A percentile compares a stretch with the other conserved stretches of the same genome.
Evolutionary conservation across 2,113 vertebrate species (phyloP).

Genomic region (Columba livia): DNA sequence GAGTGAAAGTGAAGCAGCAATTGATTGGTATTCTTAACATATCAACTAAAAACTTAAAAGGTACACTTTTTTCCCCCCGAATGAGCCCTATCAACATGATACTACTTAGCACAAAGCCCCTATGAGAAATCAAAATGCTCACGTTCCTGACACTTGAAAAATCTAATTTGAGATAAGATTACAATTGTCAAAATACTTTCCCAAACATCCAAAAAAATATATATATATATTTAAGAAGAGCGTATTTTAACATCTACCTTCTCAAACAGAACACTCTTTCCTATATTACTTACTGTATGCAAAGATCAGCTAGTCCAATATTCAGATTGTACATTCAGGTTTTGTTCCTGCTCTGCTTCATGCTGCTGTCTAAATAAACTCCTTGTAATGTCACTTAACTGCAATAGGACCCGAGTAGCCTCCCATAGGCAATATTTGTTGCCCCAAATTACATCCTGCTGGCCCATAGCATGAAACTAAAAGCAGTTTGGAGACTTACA

Average conservation of each 20-base stretch:
- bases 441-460: not conserved
- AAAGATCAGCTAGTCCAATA: not conserved
- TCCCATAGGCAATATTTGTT: not conserved
- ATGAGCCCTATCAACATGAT: not conserved
- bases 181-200: conserved; percentile 38
- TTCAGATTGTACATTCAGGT: not conserved
- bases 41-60: not conserved
- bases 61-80: not conserved
- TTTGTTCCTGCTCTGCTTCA: not conserved
- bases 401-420: not conserved
- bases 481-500: not conserved
- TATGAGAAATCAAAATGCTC: not conserved
- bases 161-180: not conserved
- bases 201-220: conserved; percentile 61
- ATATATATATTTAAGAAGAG: not conserved
- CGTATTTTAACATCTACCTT: not conserved
- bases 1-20: conserved; percentile 33
- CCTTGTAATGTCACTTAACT: not conserved
- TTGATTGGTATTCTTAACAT: not conserved
- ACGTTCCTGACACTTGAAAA: not conserved
- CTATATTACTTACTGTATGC: not conserved
- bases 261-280: not conserved
- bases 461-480: not conserved
- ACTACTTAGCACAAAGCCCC: not conserved
- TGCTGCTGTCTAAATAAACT: not conserved